These are phyloP conservation scores for Syngnathus typhle DNA, from an alignment of 2,113 vertebrate species.

Conservation along the genomic window DNA sequence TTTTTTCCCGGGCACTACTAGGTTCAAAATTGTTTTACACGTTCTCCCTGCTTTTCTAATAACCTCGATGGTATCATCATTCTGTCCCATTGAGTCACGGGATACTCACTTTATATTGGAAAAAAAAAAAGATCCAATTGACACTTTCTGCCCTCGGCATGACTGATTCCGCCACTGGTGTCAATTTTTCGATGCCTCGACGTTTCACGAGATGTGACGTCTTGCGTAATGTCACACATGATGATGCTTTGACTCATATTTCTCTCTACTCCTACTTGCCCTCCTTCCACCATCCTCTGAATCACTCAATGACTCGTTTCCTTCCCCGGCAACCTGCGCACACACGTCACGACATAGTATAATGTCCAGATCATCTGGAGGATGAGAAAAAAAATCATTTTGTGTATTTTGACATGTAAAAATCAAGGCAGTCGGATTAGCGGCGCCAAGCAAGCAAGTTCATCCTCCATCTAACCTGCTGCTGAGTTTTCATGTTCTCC, in stretches of 20 bases:
- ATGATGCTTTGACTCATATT: constrained; percentile 6
- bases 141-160: too few relatives aligned
- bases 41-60: too few relatives aligned
- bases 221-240: too few relatives aligned
- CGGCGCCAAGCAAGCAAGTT: neutral
- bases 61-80: too few relatives aligned
- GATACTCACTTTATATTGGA: too few relatives aligned
- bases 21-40: too few relatives aligned
- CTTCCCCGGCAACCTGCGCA: constrained; percentile 25
- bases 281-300: neutral
- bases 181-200: too few relatives aligned
- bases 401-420: neutral
- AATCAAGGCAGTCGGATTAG: neutral
- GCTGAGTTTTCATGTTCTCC: constrained; percentile 1
- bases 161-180: too few relatives aligned
- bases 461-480: neutral
- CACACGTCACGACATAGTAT: constrained; percentile 11
- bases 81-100: too few relatives aligned
- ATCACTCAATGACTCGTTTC: constrained; percentile 47
- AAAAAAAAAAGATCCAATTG: too few relatives aligned
- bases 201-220: too few relatives aligned
- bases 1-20: too few relatives aligned
- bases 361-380: constrained; percentile 1
- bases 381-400: neutral
- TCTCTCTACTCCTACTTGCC: neutral